A percentile compares a stretch with the other conserved stretches of the same genome.
Conservation (phyloP, 2,113 vertebrate species). For the Phrynosoma platyrhinos region DNA sequence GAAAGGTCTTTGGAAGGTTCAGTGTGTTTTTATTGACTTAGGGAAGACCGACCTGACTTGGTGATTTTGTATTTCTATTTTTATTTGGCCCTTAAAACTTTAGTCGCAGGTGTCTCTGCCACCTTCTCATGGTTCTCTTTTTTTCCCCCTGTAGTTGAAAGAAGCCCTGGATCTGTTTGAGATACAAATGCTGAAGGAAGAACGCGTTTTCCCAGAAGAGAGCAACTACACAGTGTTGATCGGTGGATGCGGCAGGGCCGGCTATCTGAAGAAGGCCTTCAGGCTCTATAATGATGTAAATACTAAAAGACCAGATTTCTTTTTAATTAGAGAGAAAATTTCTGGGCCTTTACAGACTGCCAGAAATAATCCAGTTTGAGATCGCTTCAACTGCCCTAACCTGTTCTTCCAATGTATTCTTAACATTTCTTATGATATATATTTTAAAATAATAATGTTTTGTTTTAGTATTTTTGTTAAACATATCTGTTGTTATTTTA, state of each 20-base stretch:
- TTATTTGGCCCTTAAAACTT: not conserved
- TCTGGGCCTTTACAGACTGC: too few species aligned
- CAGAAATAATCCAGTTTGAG: too few species aligned
- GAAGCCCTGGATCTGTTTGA: slow-evolving; percentile 92
- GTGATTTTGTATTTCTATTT: too few species aligned
- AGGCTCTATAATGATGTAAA: slow-evolving; percentile 91
- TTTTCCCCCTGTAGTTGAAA: slow-evolving; percentile 76
- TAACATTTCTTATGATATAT: too few species aligned
- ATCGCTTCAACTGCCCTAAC: too few species aligned
- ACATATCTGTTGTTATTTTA: not conserved
- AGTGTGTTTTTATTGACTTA: too few species aligned
- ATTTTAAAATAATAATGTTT: too few species aligned
- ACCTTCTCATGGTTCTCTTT: not conserved
- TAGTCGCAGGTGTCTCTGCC: not conserved
- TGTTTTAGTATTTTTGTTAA: not conserved
- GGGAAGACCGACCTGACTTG: too few species aligned
- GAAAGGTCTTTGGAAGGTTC: too few species aligned
- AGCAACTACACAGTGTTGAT: slow-evolving; percentile 92
- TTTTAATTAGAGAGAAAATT: not conserved
- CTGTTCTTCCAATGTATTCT: not conserved
- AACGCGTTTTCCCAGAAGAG: slow-evolving; percentile 85
- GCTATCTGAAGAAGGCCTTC: slow-evolving; percentile 91
- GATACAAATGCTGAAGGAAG: slow-evolving; percentile 88
- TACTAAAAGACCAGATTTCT: not conserved
- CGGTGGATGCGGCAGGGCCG: slow-evolving; percentile 89